A percentile compares a stretch with the other conserved stretches of the same genome.
These are phyloP conservation scores for Semicossyphus pulcher DNA, from an alignment of 2,113 vertebrate species.

Conservation along the genomic window DNA sequence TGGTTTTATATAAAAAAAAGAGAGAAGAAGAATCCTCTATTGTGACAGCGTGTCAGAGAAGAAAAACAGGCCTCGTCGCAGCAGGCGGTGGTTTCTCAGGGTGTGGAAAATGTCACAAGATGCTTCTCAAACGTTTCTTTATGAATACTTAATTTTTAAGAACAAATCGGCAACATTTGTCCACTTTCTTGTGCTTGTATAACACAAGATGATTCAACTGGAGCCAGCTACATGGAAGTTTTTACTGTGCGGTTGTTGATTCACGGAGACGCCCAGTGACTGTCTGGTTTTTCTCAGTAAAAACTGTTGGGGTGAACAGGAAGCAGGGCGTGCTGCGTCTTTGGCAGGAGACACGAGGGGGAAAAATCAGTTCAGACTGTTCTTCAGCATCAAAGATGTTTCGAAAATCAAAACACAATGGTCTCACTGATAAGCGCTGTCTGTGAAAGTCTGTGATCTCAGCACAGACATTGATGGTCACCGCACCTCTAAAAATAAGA, in stretches of 20 bases:
- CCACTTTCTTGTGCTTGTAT: not conserved
- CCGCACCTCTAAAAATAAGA: not conserved
- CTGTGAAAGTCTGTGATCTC: not conserved
- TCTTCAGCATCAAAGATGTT: not conserved
- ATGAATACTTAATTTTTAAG: not conserved
- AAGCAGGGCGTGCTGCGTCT: not conserved
- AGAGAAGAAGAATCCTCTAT: conserved; percentile 20
- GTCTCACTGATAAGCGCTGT: not conserved
- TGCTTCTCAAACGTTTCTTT: not conserved
- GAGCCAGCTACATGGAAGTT: conserved; percentile 1
- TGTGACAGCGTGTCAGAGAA: not conserved
- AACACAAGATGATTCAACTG: not conserved
- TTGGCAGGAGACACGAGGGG: conserved; percentile 14
- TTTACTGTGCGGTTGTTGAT: not conserved
- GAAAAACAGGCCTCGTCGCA: conserved; percentile 38
- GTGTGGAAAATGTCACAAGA: conserved; percentile 4
- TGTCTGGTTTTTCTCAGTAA: not conserved
- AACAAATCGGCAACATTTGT: not conserved
- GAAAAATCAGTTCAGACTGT: not conserved
- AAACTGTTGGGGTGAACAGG: not conserved
- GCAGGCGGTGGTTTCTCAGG: conserved; percentile 23
- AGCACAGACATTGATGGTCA: not conserved
- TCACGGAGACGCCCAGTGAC: not conserved
- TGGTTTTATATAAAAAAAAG: not conserved
- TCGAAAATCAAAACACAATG: not conserved